phyloP scores from a whole-genome alignment of 1,140 invertebrate species.

The Andrena cerasifolii region DNA sequence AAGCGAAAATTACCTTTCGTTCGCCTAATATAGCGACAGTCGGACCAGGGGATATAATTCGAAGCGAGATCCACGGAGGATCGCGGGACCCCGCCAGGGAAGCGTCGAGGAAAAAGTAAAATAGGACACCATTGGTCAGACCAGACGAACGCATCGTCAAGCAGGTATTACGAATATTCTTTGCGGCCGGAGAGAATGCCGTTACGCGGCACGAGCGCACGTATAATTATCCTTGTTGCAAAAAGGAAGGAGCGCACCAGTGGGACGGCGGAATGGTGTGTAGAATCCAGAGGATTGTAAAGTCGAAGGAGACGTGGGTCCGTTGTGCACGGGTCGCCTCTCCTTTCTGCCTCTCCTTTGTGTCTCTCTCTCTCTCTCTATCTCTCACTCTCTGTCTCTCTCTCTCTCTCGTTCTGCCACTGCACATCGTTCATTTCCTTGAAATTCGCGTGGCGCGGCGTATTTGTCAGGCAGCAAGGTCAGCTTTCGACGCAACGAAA shows the following conservation, averaged over 20 bases:
- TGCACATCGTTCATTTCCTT: not conserved
- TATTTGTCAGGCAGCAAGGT: slow-evolving; percentile 27
- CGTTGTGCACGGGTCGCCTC: no score
- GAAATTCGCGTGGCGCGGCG: no score
- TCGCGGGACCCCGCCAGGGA: not conserved
- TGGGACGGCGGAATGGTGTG: not conserved
- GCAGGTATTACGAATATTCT: slow-evolving; percentile 38
- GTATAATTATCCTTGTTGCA: not conserved
- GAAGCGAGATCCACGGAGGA: not conserved
- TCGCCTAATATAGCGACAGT: not conserved
- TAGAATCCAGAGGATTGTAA: not conserved
- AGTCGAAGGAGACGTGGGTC: slow-evolving; percentile 7
- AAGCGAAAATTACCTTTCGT: not conserved
- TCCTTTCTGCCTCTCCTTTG: slow-evolving; percentile 2
- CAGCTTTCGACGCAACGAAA: not conserved
- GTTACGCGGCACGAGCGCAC: not conserved
- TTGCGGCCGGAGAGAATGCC: not conserved
- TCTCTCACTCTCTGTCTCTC: slow-evolving; percentile 25
- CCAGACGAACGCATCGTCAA: not conserved
- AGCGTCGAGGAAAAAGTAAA: not conserved
- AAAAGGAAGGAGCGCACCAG: not conserved
- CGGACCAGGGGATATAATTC: not conserved
- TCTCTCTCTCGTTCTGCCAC: slow-evolving; percentile 8
- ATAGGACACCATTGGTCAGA: slow-evolving; percentile 2
- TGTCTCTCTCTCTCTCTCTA: not conserved